Base-by-base conservation (phyloP, 2,888 invertebrate species). In the Mamestra brassicae region DNA sequence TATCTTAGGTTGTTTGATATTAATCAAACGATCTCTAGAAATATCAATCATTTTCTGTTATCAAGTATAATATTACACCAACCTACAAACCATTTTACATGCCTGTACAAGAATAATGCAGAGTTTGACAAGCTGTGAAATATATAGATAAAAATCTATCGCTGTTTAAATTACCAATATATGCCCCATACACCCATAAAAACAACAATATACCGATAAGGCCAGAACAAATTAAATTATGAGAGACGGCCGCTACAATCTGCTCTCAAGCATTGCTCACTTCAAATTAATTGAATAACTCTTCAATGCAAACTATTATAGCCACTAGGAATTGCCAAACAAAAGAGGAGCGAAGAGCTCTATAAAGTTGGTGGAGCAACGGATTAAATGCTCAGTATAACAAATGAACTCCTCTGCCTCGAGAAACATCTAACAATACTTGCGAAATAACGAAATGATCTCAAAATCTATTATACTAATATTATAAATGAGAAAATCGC, bases 181-280 rank as follows among this genome's bases (percentile, higher is more conserved):
- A 50, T 45, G n/a, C 11, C 68, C 54, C 8, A 42, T 62, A 42
- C n/a, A 34, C 10, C 50, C 34, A 42, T 79, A 71, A 57, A 74
- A 62, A 47, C 26, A 34, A 55, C 55, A 10, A 67, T 70, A 70
- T 76, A 42, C 38, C 63, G 66, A 67, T 79, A 81, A 68, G 60
- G 34, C 63, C 45, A 45, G 36, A 67, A 36, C 55, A 34, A 67
- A 80, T 67, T 36, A 45, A 76, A 81, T 71, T 64, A 67, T 60
- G 71, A 64, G 45, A 10, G 77, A 71, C 50, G 15, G 38, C 66
- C 71, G 63, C 17, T 67, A 55, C 54, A 76, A 76, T 67, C n/a
- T 50, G 38, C 42, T 47, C 50, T 54, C 60, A 45, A 58, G 55
- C 63, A 63, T 57, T 42, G 45, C 38, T 36, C 42, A 45, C 34